Conservation (phyloP, 2,797 vertebrate species). For the Morelia viridis region DNA sequence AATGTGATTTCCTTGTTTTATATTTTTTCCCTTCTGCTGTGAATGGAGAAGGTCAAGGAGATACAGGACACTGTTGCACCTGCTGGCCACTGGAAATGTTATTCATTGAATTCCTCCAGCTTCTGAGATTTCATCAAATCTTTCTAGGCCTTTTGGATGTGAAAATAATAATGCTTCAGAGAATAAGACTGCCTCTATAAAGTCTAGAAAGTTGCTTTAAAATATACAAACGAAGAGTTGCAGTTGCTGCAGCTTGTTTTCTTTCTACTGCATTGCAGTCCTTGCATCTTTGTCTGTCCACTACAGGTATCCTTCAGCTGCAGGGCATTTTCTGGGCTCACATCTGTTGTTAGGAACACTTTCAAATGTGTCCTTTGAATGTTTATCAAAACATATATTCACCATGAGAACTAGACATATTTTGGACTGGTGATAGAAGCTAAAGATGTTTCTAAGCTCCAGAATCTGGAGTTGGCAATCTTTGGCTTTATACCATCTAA, state of each 20-base stretch:
- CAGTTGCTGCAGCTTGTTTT: neutral
- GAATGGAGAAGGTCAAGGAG: neutral
- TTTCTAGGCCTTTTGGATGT: neutral
- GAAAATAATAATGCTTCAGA: neutral
- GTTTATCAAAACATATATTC: neutral
- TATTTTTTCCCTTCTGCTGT: neutral
- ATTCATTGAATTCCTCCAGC: neutral
- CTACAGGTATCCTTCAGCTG: neutral
- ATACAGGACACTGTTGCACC: neutral
- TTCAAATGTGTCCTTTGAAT: neutral
- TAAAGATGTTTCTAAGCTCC: neutral
- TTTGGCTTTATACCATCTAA: neutral
- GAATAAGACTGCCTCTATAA: neutral
- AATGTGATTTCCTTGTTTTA: neutral
- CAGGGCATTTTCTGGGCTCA: neutral
- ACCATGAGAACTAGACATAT: neutral
- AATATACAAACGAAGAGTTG: neutral
- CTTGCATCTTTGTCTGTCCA: no score
- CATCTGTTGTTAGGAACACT: neutral
- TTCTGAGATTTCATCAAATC: neutral
- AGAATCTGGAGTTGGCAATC: neutral
- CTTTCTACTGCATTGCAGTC: neutral
- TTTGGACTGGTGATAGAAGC: neutral
- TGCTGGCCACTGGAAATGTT: neutral
- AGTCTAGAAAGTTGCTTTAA: neutral